Conservation (phyloP, 2,888 invertebrate species). For the Pseudococcus viburni region DNA sequence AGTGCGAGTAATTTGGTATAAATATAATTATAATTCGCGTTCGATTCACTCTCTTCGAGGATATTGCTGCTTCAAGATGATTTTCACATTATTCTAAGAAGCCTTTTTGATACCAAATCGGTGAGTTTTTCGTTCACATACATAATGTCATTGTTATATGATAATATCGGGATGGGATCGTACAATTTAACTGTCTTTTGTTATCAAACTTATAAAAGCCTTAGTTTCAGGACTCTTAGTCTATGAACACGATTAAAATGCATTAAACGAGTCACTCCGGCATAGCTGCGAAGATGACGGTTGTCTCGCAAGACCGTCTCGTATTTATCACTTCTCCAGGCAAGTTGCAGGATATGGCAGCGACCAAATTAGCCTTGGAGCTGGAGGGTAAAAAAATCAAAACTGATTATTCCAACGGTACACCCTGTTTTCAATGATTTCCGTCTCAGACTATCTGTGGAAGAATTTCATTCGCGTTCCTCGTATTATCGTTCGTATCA, state of each 20-base stretch:
- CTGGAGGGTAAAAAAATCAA: background rate
- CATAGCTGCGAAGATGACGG: background rate
- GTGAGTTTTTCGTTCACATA: no score
- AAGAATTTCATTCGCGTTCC: background rate
- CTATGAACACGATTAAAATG: background rate
- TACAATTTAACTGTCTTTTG: no score
- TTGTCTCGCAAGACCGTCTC: slow-evolving; percentile 5
- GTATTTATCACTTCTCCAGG: background rate
- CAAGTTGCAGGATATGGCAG: background rate
- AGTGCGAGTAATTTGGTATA: no score
- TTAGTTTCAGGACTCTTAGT: background rate
- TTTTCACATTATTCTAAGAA: no score
- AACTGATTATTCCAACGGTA: background rate
- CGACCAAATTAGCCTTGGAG: background rate
- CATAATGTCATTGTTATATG: no score
- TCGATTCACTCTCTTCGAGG: no score
- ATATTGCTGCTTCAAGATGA: no score
- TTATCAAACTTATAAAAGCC: no score
- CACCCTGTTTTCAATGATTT: background rate
- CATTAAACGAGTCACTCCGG: background rate
- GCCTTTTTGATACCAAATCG: no score
- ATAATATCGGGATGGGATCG: no score
- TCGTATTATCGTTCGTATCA: background rate
- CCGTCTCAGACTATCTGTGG: background rate
- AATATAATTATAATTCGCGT: no score